Conservation (phyloP, 1,140 invertebrate species). For the Drosophila mayri region DNA sequence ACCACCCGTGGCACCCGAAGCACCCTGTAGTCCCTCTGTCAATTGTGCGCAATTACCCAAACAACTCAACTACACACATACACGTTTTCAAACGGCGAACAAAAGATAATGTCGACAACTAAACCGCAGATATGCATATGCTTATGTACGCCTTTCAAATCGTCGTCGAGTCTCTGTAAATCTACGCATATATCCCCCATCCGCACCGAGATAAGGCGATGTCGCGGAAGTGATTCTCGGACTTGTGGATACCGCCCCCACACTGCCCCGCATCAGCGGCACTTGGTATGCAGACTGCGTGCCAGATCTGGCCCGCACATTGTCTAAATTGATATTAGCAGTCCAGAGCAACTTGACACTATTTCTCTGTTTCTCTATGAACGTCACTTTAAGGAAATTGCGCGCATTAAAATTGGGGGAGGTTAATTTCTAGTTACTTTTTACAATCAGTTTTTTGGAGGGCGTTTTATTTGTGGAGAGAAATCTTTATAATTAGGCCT, state of each 20-base stretch:
- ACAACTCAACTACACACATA: slow-evolving; percentile 34
- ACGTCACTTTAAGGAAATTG: slow-evolving; percentile 22
- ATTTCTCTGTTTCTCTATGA: slow-evolving; percentile 31
- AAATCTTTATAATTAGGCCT: not conserved
- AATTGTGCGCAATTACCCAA: slow-evolving; percentile 77
- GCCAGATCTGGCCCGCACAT: slow-evolving; percentile 23
- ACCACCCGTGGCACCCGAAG: not conserved
- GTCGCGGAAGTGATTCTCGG: slow-evolving; percentile 56
- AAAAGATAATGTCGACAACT: slow-evolving; percentile 63
- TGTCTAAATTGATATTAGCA: slow-evolving; percentile 41
- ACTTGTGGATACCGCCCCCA: slow-evolving; percentile 44
- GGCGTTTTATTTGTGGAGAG: not conserved
- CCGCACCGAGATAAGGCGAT: slow-evolving; percentile 31
- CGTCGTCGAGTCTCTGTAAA: not conserved
- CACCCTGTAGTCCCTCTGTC: slow-evolving; percentile 66
- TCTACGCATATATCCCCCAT: slow-evolving; percentile 17
- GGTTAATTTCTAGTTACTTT: not conserved
- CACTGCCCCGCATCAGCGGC: slow-evolving; percentile 21
- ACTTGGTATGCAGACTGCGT: slow-evolving; percentile 67
- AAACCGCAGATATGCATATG: slow-evolving; percentile 55
- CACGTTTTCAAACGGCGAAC: slow-evolving; percentile 40
- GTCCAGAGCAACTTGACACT: slow-evolving; percentile 48
- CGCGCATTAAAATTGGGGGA: not conserved
- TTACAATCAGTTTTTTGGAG: slow-evolving; percentile 10
- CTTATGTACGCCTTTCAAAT: slow-evolving; percentile 25